phyloP scores from a whole-genome alignment of 2,888 invertebrate species.

The Drosophila formosana region DNA sequence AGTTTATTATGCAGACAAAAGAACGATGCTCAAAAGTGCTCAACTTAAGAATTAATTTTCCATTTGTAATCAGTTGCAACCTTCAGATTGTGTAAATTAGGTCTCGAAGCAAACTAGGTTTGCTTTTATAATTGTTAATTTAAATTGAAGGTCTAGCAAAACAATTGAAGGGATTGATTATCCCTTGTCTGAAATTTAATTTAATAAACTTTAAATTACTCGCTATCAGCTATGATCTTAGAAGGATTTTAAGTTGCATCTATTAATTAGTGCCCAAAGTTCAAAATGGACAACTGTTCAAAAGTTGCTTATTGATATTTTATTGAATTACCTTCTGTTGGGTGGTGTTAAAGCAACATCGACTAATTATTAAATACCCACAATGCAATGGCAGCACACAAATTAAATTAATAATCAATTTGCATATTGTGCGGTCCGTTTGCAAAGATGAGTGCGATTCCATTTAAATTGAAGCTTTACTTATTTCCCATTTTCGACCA shows the following conservation, averaged over 20 bases:
- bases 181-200: neutral
- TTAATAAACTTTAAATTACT: neutral
- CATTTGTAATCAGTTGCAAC: neutral
- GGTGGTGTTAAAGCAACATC: neutral
- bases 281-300: neutral
- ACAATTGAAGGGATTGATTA: too few species aligned
- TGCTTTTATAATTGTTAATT: neutral
- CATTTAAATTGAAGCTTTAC: neutral
- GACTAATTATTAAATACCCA: neutral
- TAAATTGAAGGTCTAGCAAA: neutral
- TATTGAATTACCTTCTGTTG: neutral
- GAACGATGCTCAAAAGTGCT: neutral
- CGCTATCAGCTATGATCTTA: neutral
- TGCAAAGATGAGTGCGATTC: neutral
- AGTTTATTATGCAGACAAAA: conserved; percentile 9
- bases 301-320: neutral
- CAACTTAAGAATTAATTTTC: neutral
- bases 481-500: neutral
- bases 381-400: neutral
- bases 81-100: neutral
- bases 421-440: neutral
- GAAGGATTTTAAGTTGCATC: neutral
- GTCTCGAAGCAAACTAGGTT: neutral
- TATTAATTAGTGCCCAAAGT: neutral
- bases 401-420: conserved; percentile 22